phyloP scores from a whole-genome alignment of 2,797 vertebrate species.

The Nyctalus aviator region DNA sequence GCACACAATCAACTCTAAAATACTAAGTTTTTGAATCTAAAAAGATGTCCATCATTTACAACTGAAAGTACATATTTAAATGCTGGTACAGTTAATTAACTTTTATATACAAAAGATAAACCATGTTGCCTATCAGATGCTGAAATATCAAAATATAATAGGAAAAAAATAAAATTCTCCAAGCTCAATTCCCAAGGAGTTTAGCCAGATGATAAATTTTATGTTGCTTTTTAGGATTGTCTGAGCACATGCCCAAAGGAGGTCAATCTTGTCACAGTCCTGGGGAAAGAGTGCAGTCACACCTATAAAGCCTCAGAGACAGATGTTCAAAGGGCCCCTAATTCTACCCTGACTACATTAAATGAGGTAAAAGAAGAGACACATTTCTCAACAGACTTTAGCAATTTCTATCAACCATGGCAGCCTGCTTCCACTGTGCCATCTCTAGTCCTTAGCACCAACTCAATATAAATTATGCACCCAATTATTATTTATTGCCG shows the following conservation, averaged over 20 bases:
- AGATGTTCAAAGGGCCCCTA: not conserved
- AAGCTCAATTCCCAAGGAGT: constrained; percentile 17
- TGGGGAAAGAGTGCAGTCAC: not conserved
- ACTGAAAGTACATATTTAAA: not conserved
- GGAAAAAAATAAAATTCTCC: constrained; percentile 23
- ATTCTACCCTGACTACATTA: not conserved
- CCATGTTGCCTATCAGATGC: not conserved
- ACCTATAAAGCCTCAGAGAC: not conserved
- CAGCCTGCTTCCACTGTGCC: not conserved
- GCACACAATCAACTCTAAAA: constrained; percentile 16
- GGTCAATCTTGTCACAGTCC: not conserved
- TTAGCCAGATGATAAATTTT: constrained; percentile 29
- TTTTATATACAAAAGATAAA: constrained; percentile 48
- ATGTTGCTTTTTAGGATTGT: not conserved
- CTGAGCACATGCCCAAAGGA: not conserved
- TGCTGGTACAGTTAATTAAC: not conserved
- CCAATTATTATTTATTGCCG: not conserved
- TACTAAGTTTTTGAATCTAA: not conserved
- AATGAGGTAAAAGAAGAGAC: not conserved
- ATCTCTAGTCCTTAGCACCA: not conserved
- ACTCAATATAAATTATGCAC: not conserved
- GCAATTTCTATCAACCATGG: not conserved
- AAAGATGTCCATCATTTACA: not conserved
- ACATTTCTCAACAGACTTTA: not conserved
- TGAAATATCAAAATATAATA: not conserved